Conservation (phyloP, 2,797 vertebrate genomes). For the Falco columbarius region DNA sequence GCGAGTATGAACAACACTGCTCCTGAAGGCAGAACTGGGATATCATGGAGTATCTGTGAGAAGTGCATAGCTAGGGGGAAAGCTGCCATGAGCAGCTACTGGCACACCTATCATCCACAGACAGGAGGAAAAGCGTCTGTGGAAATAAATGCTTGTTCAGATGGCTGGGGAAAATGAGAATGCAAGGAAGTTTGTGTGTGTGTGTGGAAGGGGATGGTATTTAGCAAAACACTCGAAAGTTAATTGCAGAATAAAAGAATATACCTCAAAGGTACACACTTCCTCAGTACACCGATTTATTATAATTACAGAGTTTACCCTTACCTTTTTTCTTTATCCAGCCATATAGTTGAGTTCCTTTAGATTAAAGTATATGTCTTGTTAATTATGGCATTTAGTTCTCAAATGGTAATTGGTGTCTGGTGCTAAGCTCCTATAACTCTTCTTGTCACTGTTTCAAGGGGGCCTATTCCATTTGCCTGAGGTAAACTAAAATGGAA, state of each 20-base stretch:
- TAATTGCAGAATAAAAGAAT: constrained; percentile 68
- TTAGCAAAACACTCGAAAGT: constrained; percentile 61
- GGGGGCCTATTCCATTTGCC: constrained; percentile 74
- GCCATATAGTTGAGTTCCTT: constrained; percentile 77
- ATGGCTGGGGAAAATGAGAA: background rate
- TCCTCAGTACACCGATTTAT: constrained; percentile 66
- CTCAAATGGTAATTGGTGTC: constrained; percentile 76
- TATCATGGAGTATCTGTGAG: background rate
- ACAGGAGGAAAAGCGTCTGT: background rate
- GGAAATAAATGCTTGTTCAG: background rate
- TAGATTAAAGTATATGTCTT: constrained; percentile 76
- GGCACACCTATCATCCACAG: background rate
- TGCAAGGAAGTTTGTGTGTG: background rate
- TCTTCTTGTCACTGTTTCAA: constrained; percentile 77
- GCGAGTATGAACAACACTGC: fast-evolving
- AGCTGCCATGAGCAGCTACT: background rate
- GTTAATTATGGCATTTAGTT: constrained; percentile 78
- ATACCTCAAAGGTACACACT: constrained; percentile 66
- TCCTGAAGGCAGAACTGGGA: background rate
- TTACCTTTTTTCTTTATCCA: constrained; percentile 81
- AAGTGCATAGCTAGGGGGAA: background rate
- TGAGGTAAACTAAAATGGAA: constrained; percentile 80
- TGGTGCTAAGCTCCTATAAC: constrained; percentile 59
- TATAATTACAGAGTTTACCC: constrained; percentile 76
- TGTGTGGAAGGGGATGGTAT: background rate